These are phyloP conservation scores for Charina bottae DNA, from an alignment of 2,113 vertebrate genomes.

Conservation along the genomic window DNA sequence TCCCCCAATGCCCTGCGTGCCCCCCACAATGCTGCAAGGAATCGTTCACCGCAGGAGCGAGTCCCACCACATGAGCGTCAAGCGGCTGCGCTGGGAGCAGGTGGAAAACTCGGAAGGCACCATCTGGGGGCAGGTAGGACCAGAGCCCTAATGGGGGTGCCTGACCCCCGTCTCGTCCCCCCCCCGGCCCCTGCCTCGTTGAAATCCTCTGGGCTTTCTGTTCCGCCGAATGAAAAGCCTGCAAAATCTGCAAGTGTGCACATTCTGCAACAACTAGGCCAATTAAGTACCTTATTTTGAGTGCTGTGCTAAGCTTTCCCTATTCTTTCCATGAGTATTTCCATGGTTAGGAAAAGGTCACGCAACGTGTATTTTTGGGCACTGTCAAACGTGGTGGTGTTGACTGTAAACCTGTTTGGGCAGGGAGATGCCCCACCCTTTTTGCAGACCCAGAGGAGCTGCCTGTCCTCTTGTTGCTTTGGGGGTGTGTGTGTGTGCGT, in stretches of 20 bases:
- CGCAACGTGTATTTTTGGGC: not conserved
- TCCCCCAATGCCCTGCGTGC: constrained; percentile 65
- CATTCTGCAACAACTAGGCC: not conserved
- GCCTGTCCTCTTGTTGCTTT: not conserved
- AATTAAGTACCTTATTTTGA: not conserved
- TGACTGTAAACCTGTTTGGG: not conserved
- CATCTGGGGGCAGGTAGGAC: constrained; percentile 94
- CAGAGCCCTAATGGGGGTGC: not conserved
- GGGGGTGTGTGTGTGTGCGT: not conserved
- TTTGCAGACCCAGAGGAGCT: not conserved
- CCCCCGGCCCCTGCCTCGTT: not conserved
- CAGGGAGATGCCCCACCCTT: not conserved
- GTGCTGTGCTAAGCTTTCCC: not conserved
- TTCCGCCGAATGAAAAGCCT: not conserved
- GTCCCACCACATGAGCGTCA: constrained; percentile 95
- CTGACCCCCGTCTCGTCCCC: not conserved
- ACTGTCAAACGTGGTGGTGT: not conserved
- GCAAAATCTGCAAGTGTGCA: not conserved
- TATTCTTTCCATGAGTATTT: not conserved
- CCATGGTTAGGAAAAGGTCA: not conserved
- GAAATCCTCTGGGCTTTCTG: not conserved
- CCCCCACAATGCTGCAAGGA: constrained; percentile 75
- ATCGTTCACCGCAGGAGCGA: constrained; percentile 82
- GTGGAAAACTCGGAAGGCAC: constrained; percentile 98
- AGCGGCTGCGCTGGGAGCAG: constrained; percentile 97